Percentiles rank a stretch among this genome's conserved stretches.
Conservation (phyloP, 2,797 vertebrate species). For the Urophycis tenuis region DNA sequence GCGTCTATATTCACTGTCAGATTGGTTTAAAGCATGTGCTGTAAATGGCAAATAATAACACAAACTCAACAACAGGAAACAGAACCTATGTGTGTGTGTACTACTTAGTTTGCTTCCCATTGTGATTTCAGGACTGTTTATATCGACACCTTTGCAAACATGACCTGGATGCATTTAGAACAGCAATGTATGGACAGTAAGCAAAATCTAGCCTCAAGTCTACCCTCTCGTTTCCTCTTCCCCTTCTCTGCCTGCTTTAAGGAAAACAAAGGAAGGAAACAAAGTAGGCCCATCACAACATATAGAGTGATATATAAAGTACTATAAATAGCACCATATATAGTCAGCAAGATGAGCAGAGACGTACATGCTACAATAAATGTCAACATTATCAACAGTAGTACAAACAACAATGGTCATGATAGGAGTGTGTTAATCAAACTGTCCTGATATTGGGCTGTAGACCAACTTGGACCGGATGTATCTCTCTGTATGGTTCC, state of each 20-base stretch:
- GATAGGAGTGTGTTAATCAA: neutral
- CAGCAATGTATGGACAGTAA: neutral
- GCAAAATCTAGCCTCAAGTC: neutral
- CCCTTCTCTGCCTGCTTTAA: neutral
- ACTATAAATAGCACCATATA: too few relatives aligned
- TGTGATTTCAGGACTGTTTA: neutral
- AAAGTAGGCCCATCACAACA: neutral
- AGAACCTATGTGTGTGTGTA: neutral
- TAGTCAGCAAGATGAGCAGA: neutral
- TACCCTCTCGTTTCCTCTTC: neutral
- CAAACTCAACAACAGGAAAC: too few relatives aligned
- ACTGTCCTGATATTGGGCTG: neutral
- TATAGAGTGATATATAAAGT: neutral
- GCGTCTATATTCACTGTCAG: too few relatives aligned
- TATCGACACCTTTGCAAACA: neutral
- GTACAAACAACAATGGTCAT: neutral
- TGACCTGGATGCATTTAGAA: neutral
- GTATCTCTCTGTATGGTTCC: neutral
- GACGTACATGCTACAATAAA: neutral
- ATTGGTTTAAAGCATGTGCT: too few relatives aligned
- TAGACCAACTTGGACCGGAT: neutral
- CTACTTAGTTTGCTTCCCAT: neutral
- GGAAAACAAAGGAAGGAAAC: neutral
- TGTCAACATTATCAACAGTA: neutral
- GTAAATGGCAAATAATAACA: too few relatives aligned